Percentiles rank a stretch among this genome's conserved stretches.
Conservation (phyloP, 2,113 vertebrate genomes). For the Sapajus apella region DNA sequence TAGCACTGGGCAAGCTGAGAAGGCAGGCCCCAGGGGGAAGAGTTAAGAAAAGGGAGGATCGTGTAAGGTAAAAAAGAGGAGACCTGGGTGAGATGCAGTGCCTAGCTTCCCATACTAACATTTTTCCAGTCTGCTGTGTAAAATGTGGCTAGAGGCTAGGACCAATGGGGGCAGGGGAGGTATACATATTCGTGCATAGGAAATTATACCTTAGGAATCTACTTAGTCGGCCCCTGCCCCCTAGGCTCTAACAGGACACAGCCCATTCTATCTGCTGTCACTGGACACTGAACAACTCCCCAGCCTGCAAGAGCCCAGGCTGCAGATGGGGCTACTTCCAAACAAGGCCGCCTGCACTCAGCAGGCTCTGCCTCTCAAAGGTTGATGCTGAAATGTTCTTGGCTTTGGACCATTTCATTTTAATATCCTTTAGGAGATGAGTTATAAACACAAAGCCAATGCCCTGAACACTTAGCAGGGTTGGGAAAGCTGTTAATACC, state of each 20-base stretch:
- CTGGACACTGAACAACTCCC: neutral
- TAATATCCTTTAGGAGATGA: slow-evolving; percentile 80
- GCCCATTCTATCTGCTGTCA: accelerated
- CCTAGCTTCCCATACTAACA: neutral
- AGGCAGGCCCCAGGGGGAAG: neutral
- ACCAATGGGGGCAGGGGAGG: neutral
- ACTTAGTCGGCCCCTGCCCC: no score
- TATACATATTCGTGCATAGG: accelerated
- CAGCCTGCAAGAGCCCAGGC: neutral
- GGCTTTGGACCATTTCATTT: slow-evolving; percentile 76
- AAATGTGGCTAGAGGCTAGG: neutral
- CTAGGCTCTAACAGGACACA: neutral
- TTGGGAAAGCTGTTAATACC: slow-evolving; percentile 69
- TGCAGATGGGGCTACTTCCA: slow-evolving; percentile 83
- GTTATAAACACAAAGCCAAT: slow-evolving; percentile 80
- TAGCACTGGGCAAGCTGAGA: neutral
- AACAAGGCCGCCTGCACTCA: slow-evolving; percentile 84
- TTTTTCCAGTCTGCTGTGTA: neutral
- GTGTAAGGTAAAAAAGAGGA: neutral
- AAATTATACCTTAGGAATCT: neutral
- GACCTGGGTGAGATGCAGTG: neutral
- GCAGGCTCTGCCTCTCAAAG: slow-evolving; percentile 73
- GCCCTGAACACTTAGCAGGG: slow-evolving; percentile 66
- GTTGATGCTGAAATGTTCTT: slow-evolving; percentile 80
- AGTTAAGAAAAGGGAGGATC: neutral